These are phyloP conservation scores for Dimorphilus gyrociliatus DNA, from an alignment of 2,888 invertebrate genomes.

Conservation along the genomic window DNA sequence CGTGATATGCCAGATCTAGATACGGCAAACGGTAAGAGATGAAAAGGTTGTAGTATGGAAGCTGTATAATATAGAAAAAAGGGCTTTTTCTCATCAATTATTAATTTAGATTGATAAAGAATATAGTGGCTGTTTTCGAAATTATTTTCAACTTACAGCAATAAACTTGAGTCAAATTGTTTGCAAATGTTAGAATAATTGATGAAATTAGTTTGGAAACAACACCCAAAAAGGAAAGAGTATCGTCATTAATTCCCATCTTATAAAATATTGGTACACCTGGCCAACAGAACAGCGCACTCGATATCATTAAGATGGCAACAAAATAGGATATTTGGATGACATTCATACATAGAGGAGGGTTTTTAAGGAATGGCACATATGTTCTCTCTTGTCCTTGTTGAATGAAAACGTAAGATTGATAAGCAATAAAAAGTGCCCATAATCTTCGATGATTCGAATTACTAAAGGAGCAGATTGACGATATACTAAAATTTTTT, in stretches of 20 bases:
- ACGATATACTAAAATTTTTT: too few species aligned
- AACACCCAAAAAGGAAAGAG: constrained; percentile 25
- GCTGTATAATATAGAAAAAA: constrained; percentile 15
- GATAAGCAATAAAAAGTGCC: constrained; percentile 31
- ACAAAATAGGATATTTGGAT: constrained; percentile 12
- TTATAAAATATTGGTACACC: constrained; percentile 12
- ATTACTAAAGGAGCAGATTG: constrained; percentile 9
- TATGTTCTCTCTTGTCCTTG: constrained; percentile 32
- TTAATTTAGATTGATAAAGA: background rate
- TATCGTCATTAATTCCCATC: constrained; percentile 7
- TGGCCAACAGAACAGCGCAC: constrained; percentile 11
- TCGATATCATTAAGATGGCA: constrained; percentile 8
- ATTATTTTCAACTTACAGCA: constrained; percentile 18
- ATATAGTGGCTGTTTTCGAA: background rate
- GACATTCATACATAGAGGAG: constrained; percentile 11
- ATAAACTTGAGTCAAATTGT: constrained; percentile 24
- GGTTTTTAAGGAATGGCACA: constrained; percentile 22
- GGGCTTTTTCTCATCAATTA: background rate
- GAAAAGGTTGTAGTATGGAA: constrained; percentile 25
- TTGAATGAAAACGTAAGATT: constrained; percentile 31
- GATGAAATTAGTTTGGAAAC: constrained; percentile 32
- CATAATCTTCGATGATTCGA: constrained; percentile 24
- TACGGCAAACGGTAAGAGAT: constrained; percentile 32
- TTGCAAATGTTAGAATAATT: constrained; percentile 27
- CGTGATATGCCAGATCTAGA: constrained; percentile 26